Conservation (phyloP, 2,113 vertebrate species). For the Athene noctua region DNA sequence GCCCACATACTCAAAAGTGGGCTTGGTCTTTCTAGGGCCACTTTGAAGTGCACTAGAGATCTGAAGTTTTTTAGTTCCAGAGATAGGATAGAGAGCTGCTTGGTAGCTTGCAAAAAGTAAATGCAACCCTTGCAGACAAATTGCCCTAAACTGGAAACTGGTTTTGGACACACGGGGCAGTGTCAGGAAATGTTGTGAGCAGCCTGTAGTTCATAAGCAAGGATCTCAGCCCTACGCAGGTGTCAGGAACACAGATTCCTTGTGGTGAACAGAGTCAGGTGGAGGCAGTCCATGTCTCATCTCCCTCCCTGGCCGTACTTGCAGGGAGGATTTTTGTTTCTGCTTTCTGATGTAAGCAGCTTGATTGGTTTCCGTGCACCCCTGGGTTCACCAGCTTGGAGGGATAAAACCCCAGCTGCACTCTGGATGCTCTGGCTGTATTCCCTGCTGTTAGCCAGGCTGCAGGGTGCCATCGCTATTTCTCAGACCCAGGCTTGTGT, state of each 20-base stretch:
- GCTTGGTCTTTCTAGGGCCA: not conserved
- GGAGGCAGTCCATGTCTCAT: not conserved
- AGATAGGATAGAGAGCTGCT: not conserved
- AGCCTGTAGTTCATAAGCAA: not conserved
- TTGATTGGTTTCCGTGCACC: not conserved
- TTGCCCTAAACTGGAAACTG: not conserved
- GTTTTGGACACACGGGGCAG: not conserved
- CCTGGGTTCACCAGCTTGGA: not conserved
- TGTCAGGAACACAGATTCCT: not conserved
- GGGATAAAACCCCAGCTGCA: not conserved
- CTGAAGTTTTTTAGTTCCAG: not conserved
- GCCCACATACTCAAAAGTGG: not conserved
- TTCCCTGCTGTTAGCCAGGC: not conserved
- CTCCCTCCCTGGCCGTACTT: not conserved
- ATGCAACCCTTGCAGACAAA: not conserved
- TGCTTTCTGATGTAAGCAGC: not conserved
- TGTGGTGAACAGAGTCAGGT: not conserved
- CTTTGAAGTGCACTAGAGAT: not conserved
- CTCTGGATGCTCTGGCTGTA: not conserved
- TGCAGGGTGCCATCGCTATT: not conserved
- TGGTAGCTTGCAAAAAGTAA: not conserved
- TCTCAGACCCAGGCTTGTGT: not conserved
- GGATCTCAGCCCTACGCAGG: not conserved
- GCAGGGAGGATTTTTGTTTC: not conserved
- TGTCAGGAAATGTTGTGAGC: not conserved